Conservation (phyloP, 1,140 invertebrate species). For the Pararge aegeria region DNA sequence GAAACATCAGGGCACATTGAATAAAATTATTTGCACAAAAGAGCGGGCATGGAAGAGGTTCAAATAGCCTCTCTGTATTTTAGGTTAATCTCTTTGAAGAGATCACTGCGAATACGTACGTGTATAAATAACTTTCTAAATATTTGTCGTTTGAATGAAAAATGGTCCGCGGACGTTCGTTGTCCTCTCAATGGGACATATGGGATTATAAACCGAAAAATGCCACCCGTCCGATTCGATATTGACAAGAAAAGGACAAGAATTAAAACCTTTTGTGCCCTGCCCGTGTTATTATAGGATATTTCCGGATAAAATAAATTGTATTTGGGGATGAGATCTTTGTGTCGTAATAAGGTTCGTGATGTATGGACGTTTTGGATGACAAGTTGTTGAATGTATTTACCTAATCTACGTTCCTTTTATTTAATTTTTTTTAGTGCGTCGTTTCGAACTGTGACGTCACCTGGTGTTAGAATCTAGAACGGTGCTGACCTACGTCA, state of each 20-base stretch:
- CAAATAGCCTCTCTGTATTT: neutral
- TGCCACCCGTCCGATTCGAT: slow-evolving; percentile 59
- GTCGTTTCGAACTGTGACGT: slow-evolving; percentile 8
- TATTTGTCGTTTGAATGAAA: slow-evolving; percentile 75
- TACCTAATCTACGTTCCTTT: neutral
- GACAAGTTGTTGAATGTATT: slow-evolving; percentile 10
- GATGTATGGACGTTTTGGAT: slow-evolving; percentile 18
- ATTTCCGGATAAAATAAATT: slow-evolving; percentile 52
- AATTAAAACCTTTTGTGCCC: slow-evolving; percentile 55
- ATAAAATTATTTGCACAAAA: too few relatives aligned
- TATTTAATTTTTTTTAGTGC: neutral
- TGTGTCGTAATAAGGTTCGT: slow-evolving; percentile 28
- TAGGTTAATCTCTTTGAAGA: neutral
- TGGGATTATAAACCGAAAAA: slow-evolving; percentile 69
- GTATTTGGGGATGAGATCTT: slow-evolving; percentile 39
- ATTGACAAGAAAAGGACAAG: slow-evolving; percentile 54
- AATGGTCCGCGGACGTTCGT: slow-evolving; percentile 58
- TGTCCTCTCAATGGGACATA: slow-evolving; percentile 52
- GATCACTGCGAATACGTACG: slow-evolving; percentile 46
- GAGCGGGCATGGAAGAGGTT: too few relatives aligned
- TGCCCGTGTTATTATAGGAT: slow-evolving; percentile 55
- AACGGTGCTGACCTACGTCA: too few relatives aligned
- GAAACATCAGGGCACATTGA: too few relatives aligned
- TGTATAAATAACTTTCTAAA: slow-evolving; percentile 76
- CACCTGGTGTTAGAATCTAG: too few relatives aligned